These are phyloP conservation scores for Hetaerina titia DNA, from an alignment of 2,888 invertebrate genomes.

Conservation along the genomic window DNA sequence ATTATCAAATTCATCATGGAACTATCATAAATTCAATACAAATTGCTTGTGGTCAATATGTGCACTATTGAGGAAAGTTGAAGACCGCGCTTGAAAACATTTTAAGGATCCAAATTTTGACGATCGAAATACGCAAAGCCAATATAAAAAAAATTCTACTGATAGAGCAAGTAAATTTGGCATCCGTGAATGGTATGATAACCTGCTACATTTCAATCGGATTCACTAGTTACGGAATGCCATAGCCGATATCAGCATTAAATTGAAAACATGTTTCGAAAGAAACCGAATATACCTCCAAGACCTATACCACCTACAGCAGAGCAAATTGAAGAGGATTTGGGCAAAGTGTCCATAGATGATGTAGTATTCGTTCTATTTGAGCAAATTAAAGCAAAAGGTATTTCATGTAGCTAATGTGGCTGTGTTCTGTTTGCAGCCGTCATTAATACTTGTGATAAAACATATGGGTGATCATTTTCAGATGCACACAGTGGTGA, in stretches of 20 bases:
- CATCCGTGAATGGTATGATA: too few species aligned
- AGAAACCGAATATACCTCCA: conserved; percentile 70
- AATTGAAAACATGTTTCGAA: conserved; percentile 70
- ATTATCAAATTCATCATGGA: too few species aligned
- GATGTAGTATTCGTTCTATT: conserved; percentile 69
- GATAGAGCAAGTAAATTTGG: too few species aligned
- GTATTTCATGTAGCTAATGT: neutral
- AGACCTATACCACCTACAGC: conserved; percentile 70
- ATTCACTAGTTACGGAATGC: neutral
- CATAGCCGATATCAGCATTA: neutral
- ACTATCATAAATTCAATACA: too few species aligned
- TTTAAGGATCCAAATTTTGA: too few species aligned
- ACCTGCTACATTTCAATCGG: too few species aligned
- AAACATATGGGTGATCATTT: neutral
- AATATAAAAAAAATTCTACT: too few species aligned
- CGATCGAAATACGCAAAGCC: too few species aligned
- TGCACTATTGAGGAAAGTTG: too few species aligned
- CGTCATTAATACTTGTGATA: neutral
- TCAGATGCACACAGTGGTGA: neutral
- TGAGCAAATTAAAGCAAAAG: conserved; percentile 27
- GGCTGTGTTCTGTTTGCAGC: neutral
- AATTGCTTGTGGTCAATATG: too few species aligned
- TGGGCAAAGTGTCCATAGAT: conserved; percentile 69
- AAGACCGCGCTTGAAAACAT: too few species aligned
- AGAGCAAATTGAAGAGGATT: conserved; percentile 70